These are phyloP conservation scores for Macquaria australasica DNA, from an alignment of 2,113 vertebrate genomes.

Conservation along the genomic window DNA sequence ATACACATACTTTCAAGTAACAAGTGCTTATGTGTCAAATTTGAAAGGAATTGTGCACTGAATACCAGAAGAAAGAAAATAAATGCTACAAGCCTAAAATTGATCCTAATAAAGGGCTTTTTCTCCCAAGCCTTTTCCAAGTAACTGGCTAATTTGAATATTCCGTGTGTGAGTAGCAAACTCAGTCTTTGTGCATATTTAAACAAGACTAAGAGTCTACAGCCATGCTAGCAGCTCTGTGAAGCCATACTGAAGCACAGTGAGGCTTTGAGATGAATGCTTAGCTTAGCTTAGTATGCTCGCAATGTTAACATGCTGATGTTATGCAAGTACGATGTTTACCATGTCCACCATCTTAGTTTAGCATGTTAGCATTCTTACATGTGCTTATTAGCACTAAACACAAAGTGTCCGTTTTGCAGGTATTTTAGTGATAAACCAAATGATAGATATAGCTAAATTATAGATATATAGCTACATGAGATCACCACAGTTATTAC, in stretches of 20 bases:
- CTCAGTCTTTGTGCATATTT: no score
- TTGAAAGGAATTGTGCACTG: neutral
- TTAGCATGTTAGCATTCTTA: neutral
- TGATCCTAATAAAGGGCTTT: neutral
- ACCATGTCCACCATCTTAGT: neutral
- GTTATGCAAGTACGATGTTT: neutral
- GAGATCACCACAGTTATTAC: neutral
- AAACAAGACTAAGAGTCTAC: no score
- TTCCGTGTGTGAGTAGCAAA: neutral
- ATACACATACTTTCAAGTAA: neutral
- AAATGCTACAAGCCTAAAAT: neutral
- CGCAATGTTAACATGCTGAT: neutral
- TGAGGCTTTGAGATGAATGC: neutral
- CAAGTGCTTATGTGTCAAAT: neutral
- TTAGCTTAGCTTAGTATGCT: neutral
- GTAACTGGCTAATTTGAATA: neutral
- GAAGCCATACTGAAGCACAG: neutral
- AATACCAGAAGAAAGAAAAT: neutral
- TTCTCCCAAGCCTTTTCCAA: neutral
- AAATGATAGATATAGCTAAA: no score
- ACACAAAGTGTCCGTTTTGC: neutral
- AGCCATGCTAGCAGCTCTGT: neutral
- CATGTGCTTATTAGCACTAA: neutral
- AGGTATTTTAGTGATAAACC: neutral
- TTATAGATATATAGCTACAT: no score